These are phyloP conservation scores for Dermatemys mawii DNA, from an alignment of 2,113 vertebrate species.

Conservation along the genomic window DNA sequence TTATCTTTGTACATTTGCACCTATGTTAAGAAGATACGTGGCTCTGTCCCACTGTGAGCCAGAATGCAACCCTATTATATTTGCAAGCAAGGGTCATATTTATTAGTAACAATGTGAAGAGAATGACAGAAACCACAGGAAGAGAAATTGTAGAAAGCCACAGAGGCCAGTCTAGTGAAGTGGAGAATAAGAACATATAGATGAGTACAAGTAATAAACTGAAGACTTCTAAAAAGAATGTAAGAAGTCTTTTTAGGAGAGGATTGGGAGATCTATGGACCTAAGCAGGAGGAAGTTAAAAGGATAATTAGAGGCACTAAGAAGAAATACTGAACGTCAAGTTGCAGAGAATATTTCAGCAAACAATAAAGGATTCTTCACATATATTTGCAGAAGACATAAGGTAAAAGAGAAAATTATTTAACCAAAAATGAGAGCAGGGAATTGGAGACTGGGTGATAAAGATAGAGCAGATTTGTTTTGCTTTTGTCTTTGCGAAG, in stretches of 20 bases:
- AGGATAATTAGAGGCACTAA: constrained; percentile 37
- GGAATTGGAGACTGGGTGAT: constrained; percentile 33
- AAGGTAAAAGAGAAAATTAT: constrained; percentile 58
- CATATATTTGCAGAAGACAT: constrained; percentile 52
- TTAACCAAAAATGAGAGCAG: constrained; percentile 37
- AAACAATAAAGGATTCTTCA: constrained; percentile 58
- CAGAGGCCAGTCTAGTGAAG: constrained; percentile 35
- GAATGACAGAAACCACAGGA: constrained; percentile 34
- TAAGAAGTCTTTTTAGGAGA: constrained; percentile 30
- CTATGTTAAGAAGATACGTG: background rate
- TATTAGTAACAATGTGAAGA: background rate
- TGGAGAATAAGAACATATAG: constrained; percentile 26
- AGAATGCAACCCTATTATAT: background rate
- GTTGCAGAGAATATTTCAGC: constrained; percentile 27
- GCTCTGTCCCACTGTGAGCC: background rate
- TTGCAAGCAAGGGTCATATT: background rate
- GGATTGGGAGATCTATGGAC: constrained; percentile 38
- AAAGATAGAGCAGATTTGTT: background rate
- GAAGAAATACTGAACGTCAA: constrained; percentile 42
- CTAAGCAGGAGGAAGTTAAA: constrained; percentile 42
- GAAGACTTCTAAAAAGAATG: constrained; percentile 37
- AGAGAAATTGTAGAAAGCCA: constrained; percentile 44
- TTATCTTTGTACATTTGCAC: background rate
- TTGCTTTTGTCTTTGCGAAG: background rate
- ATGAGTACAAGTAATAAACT: constrained; percentile 42